These are phyloP conservation scores for Patella ulyssiponensis DNA, from an alignment of 2,888 invertebrate species.

Conservation along the genomic window DNA sequence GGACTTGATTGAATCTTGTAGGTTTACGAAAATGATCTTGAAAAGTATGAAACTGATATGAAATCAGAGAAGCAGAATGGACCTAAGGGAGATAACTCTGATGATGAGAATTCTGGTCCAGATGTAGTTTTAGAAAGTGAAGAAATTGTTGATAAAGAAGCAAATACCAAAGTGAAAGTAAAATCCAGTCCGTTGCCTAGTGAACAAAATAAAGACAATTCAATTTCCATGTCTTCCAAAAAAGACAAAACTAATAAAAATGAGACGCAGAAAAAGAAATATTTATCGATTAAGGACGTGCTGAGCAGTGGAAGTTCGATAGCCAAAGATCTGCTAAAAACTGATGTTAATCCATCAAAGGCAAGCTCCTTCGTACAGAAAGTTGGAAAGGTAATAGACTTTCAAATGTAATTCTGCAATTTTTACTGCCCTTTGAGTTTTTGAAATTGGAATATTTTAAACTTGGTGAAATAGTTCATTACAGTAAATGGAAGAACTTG, in stretches of 20 bases:
- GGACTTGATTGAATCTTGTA: conserved; percentile 24
- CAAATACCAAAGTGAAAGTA: conserved; percentile 10
- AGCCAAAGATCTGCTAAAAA: conserved; percentile 44
- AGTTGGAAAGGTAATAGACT: conserved; percentile 69
- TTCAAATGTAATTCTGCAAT: background rate
- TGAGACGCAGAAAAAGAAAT: conserved; percentile 30
- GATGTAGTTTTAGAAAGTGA: conserved; percentile 56
- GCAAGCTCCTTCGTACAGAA: conserved; percentile 69
- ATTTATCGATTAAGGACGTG: conserved; percentile 49
- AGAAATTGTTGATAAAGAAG: conserved; percentile 24
- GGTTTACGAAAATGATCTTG: conserved; percentile 50
- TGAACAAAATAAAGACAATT: background rate
- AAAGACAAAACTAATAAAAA: background rate
- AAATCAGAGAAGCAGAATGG: conserved; percentile 16
- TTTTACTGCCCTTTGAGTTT: background rate
- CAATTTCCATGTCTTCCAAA: background rate
- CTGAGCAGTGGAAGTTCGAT: conserved; percentile 46
- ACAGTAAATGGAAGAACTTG: too few relatives aligned
- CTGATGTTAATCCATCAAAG: conserved; percentile 30
- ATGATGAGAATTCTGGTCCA: conserved; percentile 42
- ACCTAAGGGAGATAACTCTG: conserved; percentile 19
- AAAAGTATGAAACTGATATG: conserved; percentile 38
- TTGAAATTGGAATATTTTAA: too few relatives aligned
- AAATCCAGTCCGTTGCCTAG: background rate
- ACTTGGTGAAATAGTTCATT: too few relatives aligned